phyloP scores from a whole-genome alignment of 2,888 invertebrate species.

The Merodon equestris region DNA sequence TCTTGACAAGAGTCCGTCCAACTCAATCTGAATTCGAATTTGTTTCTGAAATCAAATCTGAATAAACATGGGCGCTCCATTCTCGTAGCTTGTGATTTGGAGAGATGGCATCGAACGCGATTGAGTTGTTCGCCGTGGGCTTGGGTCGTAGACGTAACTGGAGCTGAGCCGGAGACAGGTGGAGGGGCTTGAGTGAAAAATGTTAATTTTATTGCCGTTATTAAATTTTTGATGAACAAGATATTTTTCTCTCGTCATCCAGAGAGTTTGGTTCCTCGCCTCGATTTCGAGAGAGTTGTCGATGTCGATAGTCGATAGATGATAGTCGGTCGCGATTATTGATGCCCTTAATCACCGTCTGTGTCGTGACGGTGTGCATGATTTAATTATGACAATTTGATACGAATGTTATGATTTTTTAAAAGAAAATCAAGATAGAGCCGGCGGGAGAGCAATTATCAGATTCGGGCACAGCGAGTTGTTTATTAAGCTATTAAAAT shows the following conservation, averaged over 20 bases:
- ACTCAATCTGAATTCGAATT: no score
- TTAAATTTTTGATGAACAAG: slow-evolving; percentile 59
- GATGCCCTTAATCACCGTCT: slow-evolving; percentile 22
- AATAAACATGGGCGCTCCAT: slow-evolving; percentile 13
- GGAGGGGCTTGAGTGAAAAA: background rate
- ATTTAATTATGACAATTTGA: slow-evolving; percentile 38
- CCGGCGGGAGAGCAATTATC: slow-evolving; percentile 59
- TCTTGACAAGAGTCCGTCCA: background rate
- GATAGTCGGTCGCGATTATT: slow-evolving; percentile 42
- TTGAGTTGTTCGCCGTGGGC: no score
- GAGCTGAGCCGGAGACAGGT: no score
- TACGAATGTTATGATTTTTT: slow-evolving; percentile 44
- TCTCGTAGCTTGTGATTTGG: background rate
- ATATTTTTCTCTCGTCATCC: background rate
- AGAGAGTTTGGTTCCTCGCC: background rate
- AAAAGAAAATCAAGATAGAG: slow-evolving; percentile 47
- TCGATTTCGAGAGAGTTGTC: background rate
- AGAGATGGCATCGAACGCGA: no score
- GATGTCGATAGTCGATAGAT: no score
- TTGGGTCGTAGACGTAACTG: no score
- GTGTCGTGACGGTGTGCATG: slow-evolving; percentile 23
- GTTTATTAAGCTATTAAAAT: slow-evolving; percentile 52
- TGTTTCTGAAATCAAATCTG: background rate
- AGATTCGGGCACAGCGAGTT: slow-evolving; percentile 44
- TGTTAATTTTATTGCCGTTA: slow-evolving; percentile 56